These are phyloP conservation scores for Uropsilus gracilis DNA, from an alignment of 2,113 vertebrate species.

Conservation along the genomic window DNA sequence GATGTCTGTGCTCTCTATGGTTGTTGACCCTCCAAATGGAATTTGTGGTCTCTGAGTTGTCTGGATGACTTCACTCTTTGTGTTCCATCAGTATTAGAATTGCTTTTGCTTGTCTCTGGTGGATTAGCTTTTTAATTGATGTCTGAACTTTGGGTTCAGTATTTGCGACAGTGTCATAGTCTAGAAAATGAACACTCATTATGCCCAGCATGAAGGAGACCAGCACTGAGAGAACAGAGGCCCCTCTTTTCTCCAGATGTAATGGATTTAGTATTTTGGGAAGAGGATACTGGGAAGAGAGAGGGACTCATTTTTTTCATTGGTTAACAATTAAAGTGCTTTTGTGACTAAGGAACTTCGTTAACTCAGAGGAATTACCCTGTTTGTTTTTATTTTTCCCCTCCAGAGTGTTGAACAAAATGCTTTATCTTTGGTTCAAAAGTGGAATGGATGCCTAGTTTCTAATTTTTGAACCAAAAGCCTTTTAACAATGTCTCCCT, in stretches of 20 bases:
- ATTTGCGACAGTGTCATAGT: neutral
- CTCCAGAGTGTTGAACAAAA: neutral
- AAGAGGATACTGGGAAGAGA: slow-evolving; percentile 30
- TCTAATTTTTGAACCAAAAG: neutral
- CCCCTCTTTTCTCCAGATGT: slow-evolving; percentile 15
- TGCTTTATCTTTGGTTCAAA: neutral
- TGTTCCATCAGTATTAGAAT: neutral
- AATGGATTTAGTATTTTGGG: slow-evolving; percentile 67
- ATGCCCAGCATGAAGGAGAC: neutral
- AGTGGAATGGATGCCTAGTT: neutral
- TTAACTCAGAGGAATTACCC: neutral
- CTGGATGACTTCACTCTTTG: neutral
- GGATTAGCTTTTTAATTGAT: neutral
- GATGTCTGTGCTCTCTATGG: slow-evolving; percentile 69
- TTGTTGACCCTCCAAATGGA: slow-evolving; percentile 66
- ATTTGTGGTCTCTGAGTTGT: slow-evolving; percentile 55
- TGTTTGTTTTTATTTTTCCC: neutral
- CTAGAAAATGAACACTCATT: neutral
- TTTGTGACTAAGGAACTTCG: neutral
- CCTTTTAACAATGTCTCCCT: neutral
- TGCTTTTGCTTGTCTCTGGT: neutral
- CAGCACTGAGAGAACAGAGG: neutral
- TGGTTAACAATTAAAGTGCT: neutral
- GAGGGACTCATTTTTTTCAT: neutral
- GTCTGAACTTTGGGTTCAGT: neutral